Conservation (phyloP, 2,113 vertebrate species). For the Pluvialis apricaria region DNA sequence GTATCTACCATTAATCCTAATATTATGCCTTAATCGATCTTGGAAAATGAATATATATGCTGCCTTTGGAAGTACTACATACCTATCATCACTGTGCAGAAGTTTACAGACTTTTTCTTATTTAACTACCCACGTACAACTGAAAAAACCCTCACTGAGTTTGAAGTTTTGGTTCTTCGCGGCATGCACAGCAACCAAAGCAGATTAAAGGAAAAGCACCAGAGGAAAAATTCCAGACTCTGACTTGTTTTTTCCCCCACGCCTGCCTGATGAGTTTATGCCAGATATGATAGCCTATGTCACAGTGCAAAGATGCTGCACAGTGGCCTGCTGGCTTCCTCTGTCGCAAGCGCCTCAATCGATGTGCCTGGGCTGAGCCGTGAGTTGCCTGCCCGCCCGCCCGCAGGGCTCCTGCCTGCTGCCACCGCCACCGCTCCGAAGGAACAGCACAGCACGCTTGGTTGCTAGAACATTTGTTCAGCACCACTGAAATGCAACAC, state of each 20-base stretch:
- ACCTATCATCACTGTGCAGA: not conserved
- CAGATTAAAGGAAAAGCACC: rapidly evolving
- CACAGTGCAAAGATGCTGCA: not conserved
- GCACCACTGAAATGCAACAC: slow-evolving; percentile 30
- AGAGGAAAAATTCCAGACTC: not conserved
- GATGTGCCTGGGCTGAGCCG: not conserved
- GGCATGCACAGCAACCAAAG: not conserved
- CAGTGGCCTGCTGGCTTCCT: not conserved
- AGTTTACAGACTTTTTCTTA: not conserved
- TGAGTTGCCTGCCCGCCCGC: not conserved
- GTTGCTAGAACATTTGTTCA: slow-evolving; percentile 5
- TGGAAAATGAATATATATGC: not conserved
- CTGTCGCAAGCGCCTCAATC: not conserved
- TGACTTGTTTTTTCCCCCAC: not conserved
- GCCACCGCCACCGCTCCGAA: not conserved
- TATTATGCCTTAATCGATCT: not conserved
- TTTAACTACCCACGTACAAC: not conserved
- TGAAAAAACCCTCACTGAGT: not conserved
- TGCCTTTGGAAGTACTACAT: not conserved
- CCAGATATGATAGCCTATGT: not conserved
- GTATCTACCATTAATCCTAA: not conserved
- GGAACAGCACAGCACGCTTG: slow-evolving; percentile 19
- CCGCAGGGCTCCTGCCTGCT: not conserved
- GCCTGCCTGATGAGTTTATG: not conserved
- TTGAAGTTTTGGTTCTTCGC: not conserved